These are phyloP conservation scores for Trachelus iudaicus DNA, from an alignment of 2,888 invertebrate genomes.

Conservation along the genomic window DNA sequence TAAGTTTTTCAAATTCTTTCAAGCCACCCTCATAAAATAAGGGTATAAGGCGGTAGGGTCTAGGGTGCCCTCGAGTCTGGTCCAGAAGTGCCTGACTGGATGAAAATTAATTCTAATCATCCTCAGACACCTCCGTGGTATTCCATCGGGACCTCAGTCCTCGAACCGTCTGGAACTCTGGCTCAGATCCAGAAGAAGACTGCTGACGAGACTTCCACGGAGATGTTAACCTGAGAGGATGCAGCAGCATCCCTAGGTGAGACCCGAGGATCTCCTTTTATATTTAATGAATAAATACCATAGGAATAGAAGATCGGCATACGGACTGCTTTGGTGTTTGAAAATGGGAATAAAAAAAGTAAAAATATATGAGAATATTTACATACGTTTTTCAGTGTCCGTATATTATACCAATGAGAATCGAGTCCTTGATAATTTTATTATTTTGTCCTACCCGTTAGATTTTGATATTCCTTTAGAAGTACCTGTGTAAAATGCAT, in stretches of 20 bases:
- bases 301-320: neutral
- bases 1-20: neutral
- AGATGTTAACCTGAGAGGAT: neutral
- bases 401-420: neutral
- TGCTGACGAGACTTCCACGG: slow-evolving; percentile 38
- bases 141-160: neutral
- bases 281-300: neutral
- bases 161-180: slow-evolving; percentile 18
- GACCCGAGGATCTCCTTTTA: neutral
- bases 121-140: neutral
- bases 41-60: neutral
- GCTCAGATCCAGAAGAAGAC: slow-evolving; percentile 32
- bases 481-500: no score
- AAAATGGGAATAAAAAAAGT: neutral
- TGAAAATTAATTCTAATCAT: slow-evolving; percentile 5
- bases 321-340: neutral
- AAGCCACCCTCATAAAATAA: neutral
- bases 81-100: neutral
- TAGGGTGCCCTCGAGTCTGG: neutral
- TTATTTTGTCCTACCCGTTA: no score
- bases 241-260: neutral
- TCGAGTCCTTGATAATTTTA: neutral
- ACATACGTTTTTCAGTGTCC: neutral
- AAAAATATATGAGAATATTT: neutral
- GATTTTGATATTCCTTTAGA: no score